Base-by-base conservation (phyloP, 2,113 vertebrate genomes). In the Tetraodon nigroviridis region DNA sequence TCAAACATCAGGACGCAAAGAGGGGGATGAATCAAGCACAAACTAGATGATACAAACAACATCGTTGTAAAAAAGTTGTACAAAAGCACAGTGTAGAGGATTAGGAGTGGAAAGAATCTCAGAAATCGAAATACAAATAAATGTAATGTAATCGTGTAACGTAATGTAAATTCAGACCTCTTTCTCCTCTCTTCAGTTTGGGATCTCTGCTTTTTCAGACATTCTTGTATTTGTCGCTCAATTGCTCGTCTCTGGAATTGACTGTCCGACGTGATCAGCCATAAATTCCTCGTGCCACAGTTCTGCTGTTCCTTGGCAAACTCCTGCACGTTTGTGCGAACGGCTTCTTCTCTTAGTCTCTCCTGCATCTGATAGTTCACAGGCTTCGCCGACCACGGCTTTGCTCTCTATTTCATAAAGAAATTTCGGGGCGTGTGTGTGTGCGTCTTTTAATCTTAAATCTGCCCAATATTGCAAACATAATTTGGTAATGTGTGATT, bases 161-260 rank as follows among this genome's bases (percentile, higher is more conserved):
- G n/a, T n/a, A n/a, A n/a, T 44, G 42, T 16, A 44, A 44, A 14
- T 44, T 44, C 24, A n/a, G 24, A 97, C 96, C 92, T 95, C 49
- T 85, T 81, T 63, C 91, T 89, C 7, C 93, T 90, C 20, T 89
- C 82, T 2, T 93, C 83, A 1, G 86, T 42, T 51, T 66, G 64
- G 7, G 79, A 61, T 51, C 88, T 63, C 17, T 90, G 90, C 1
- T 84, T 81, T 55, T 68, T 72, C 86, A 93, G 52, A 0, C 86
- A 70, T 0, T 64, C 80, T 0, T 64, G 69, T 7, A 92, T 77
- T 32, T 69, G 87, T 52, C 90, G 78, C 76, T 73, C 59, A 1
- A 90, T 70, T 1, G 69, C 32, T 1, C 50, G 58, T 5, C 78
- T 65, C 13, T 91, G n/a, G 61, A 83, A 78, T 3, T 62, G 89